Evolutionary conservation across 2,113 vertebrate species (phyloP).

Genomic region (Prinia subflava): DNA sequence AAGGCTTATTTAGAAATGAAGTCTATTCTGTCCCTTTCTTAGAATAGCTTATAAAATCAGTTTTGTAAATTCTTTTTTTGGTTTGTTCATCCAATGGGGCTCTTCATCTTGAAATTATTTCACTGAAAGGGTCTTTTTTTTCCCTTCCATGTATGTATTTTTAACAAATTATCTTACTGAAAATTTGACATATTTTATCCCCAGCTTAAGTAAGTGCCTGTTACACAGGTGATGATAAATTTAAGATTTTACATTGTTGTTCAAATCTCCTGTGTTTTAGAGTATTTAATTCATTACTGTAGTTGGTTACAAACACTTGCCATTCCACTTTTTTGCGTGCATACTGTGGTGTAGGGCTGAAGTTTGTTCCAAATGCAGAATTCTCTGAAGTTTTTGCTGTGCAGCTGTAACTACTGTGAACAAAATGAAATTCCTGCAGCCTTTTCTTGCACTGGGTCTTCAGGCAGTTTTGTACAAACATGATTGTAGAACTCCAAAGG

Average conservation of each 20-base stretch:
- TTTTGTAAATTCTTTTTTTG: neutral
- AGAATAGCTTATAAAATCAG: neutral
- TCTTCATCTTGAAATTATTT: neutral
- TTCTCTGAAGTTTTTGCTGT: neutral
- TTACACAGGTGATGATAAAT: neutral
- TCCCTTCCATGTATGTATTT: neutral
- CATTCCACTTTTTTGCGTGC: neutral
- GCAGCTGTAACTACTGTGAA: neutral
- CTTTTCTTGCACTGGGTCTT: neutral
- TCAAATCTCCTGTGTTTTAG: neutral
- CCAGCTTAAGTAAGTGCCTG: neutral
- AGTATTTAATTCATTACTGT: neutral
- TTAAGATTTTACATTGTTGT: neutral
- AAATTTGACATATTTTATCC: neutral
- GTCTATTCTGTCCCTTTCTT: neutral
- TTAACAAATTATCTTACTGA: neutral
- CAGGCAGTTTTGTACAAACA: neutral
- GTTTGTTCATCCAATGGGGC: neutral
- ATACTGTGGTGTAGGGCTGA: neutral
- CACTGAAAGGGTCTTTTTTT: neutral
- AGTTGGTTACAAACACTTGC: neutral
- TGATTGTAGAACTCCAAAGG: neutral
- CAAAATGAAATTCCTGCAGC: neutral
- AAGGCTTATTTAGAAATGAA: neutral
- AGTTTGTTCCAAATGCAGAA: neutral